Base-by-base conservation (phyloP, 2,113 vertebrate species). In the Gambusia affinis region DNA sequence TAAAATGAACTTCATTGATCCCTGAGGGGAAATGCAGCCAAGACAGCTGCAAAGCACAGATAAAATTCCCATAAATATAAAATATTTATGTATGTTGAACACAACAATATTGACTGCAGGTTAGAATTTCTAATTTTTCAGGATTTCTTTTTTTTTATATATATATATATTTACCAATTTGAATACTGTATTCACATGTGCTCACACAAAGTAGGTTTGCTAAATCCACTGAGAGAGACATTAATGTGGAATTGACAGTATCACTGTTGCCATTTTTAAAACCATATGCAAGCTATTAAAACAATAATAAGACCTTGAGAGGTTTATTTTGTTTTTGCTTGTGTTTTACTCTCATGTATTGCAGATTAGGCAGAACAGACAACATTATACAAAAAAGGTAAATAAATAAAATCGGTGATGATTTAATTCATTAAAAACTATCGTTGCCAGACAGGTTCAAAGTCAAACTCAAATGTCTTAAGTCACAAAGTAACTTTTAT, bases 1-100 rank as follows among this genome's bases (percentile, higher is more conserved):
- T 82, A 82, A 87, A 88, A 84, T 72, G 57, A 85, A 85, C 76
- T 85, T 78, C 31, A 80, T 76, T 81, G 73, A 87, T 88, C 81
- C 84, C 76, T 3, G 4, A 75, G 71, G 75, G 67, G 61, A 76
- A 85, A 82, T 79, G 51, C 22, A 85, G 66, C 85, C 64, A 73
- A 90, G 69, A 42, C 80, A 78, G 82, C 84, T 90, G 85, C 79
- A 79, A 76, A 75, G 64, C 35, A 79, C 82, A 88, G 78, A 90
- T 85, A 87, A 86, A 86, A 82, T 82, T 66, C 62, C 60, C 83
- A 72, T 84, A 75, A 84, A 87, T 73, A 75, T 62, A 73, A 79
- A 83, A 84, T 70, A 80, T 76, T 81, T 61, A 64, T 61, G 66
- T 67, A 65, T 73, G 79, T 65, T 73, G 79, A 86, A 82, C 62